Base-by-base conservation (phyloP, 64 coral and sea anemone genomes). In the Montipora foliosa region DNA sequence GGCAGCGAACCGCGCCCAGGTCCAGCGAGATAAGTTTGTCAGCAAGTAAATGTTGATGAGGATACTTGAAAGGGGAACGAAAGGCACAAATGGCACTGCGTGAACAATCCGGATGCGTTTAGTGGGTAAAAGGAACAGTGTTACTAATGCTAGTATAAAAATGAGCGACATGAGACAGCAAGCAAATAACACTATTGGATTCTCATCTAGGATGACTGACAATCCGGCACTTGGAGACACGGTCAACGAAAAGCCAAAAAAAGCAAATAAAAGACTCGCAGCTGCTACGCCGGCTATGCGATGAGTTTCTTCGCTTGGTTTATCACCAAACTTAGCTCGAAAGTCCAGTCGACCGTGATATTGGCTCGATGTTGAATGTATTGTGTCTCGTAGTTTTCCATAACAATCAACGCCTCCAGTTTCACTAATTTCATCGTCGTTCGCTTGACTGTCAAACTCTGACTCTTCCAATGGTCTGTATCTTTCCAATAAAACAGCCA, bases 401-500 rank as follows among this genome's bases (percentile, higher is more conserved):
- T 50, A 89, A 48, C 87, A 89, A 89, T 49, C 17, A 6, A 12
- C 29, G 20, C 16, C 5, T 76, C 24, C 87, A 5, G 76, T 49
- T 4, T 75, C 87, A 57, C 11, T 55, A 7, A 14, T 60, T 8
- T 89, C 75, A 5, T 77, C 71, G 0, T 77, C 22, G 6, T 81
- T 14, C 16, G 2, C 48, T 3, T 72, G 16, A 3, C 0, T 22
- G 1, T 49, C 44, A 70, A 86, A 83, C 19, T 91, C 79, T 3
- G 48, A 68, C 67, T 7, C 10, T 7, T 67, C 47, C 19, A 60
- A 47, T 2, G 96, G 93, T 45, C 82, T 87, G 58, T 98, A 89
- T 3, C 96, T 84, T 9, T 95, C 84, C 8, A 98, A 47, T 29
- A 98, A 61, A 19, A 98, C 96, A 53, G 89, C 88, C 15, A 95